Evolutionary conservation across 1,140 invertebrate species (phyloP).

Genomic region (Drosophila repleta): DNA sequence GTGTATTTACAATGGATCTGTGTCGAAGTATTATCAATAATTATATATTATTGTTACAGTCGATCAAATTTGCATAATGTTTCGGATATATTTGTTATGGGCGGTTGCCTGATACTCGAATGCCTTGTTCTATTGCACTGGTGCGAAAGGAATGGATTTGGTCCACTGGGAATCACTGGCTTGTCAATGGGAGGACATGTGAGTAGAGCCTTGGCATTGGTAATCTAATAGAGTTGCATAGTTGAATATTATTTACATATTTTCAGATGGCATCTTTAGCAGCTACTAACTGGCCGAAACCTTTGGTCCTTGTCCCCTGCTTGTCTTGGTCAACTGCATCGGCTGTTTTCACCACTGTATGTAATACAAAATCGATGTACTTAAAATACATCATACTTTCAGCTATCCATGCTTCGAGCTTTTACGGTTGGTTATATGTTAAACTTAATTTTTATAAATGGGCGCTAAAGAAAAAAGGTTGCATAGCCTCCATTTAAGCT

Average conservation of each 20-base stretch:
- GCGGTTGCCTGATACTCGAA: slow-evolving; percentile 97
- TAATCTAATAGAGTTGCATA: too few species aligned
- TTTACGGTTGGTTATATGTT: slow-evolving; percentile 7
- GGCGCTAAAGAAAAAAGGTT: not conserved
- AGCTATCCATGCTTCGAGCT: slow-evolving; percentile 3
- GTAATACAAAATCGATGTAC: slow-evolving; percentile 3
- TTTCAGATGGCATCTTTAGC: slow-evolving; percentile 97
- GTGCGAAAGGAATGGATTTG: slow-evolving; percentile 94
- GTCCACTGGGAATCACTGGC: slow-evolving; percentile 96
- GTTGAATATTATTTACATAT: slow-evolving; percentile 18
- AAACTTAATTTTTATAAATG: not conserved
- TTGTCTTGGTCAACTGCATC: slow-evolving; percentile 99
- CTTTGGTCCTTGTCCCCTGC: slow-evolving; percentile 96
- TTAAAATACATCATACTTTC: slow-evolving; percentile 4
- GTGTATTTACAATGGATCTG: slow-evolving; percentile 10
- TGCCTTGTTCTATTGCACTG: slow-evolving; percentile 96
- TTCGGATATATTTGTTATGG: slow-evolving; percentile 99
- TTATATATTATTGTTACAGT: slow-evolving; percentile 84
- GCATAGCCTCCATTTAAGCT: not conserved
- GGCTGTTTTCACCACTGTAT: slow-evolving; percentile 96
- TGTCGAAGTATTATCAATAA: not conserved
- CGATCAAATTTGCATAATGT: slow-evolving; percentile 97
- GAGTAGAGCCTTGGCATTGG: slow-evolving; percentile 81
- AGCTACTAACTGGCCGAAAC: slow-evolving; percentile 97
- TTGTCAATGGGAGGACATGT: slow-evolving; percentile 99